These are phyloP conservation scores for Catocala fraxini DNA, from an alignment of 2,888 invertebrate species.

Conservation along the genomic window DNA sequence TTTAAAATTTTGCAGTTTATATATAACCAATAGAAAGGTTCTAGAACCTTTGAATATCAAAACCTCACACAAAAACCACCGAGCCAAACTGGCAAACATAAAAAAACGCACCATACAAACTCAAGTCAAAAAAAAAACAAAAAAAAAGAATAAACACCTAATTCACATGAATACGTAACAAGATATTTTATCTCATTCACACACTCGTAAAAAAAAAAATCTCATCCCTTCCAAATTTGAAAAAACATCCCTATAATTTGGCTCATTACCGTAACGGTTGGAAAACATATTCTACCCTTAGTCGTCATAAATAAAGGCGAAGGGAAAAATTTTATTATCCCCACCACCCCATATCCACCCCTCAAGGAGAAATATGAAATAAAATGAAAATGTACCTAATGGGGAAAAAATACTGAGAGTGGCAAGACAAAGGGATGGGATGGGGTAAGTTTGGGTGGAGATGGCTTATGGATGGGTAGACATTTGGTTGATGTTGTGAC, in stretches of 20 bases:
- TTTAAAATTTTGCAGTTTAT: too few relatives aligned
- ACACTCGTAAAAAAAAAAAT: slow-evolving; percentile 64
- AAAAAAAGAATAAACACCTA: slow-evolving; percentile 41
- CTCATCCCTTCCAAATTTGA: slow-evolving; percentile 65
- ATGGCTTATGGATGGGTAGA: slow-evolving; percentile 37
- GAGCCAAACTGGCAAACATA: too few relatives aligned
- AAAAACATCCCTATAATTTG: slow-evolving; percentile 84
- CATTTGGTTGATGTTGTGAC: not conserved
- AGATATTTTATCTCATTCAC: slow-evolving; percentile 70
- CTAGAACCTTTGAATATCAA: too few relatives aligned
- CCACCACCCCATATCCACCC: slow-evolving; percentile 56
- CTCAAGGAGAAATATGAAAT: slow-evolving; percentile 86
- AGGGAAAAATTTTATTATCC: slow-evolving; percentile 87
- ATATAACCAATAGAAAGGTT: too few relatives aligned
- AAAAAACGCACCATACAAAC: not conserved
- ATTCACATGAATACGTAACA: slow-evolving; percentile 46
- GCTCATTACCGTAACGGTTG: slow-evolving; percentile 83
- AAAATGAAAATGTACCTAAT: slow-evolving; percentile 86
- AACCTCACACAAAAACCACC: too few relatives aligned
- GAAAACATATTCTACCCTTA: slow-evolving; percentile 85
- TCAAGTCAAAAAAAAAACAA: not conserved
- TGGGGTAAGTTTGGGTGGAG: slow-evolving; percentile 56
- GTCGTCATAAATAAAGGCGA: slow-evolving; percentile 84
- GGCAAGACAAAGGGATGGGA: slow-evolving; percentile 84
- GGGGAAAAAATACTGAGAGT: slow-evolving; percentile 85